Conservation (phyloP, 2,797 vertebrate species). For the Chelon labrosus region DNA sequence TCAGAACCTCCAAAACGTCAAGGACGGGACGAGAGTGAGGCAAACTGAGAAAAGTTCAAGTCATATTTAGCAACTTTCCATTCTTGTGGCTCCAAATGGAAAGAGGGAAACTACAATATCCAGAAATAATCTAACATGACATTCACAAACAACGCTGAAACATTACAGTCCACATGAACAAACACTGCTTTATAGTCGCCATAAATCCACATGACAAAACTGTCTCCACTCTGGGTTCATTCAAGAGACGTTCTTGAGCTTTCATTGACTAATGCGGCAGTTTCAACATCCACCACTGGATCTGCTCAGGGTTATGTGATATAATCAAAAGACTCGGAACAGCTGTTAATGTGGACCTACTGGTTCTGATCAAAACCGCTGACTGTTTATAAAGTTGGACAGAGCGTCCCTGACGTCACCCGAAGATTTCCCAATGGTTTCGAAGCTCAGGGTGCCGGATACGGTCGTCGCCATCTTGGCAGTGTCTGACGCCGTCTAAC, state of each 20-base stretch:
- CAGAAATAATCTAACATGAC: constrained; percentile 58
- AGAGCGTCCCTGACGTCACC: too few relatives aligned
- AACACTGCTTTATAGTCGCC: constrained; percentile 31
- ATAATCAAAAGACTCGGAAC: neutral
- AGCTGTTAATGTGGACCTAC: neutral
- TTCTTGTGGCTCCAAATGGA: constrained; percentile 55
- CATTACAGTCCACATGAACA: constrained; percentile 33
- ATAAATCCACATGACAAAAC: constrained; percentile 27
- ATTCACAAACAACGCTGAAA: constrained; percentile 60
- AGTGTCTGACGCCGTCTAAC: too few relatives aligned
- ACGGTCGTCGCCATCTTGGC: too few relatives aligned
- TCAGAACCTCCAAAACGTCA: constrained; percentile 63
- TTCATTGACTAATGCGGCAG: neutral
- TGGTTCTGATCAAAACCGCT: too few relatives aligned
- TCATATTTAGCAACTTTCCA: constrained; percentile 57
- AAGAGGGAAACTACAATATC: constrained; percentile 41
- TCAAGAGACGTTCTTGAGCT: neutral
- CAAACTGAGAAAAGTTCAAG: constrained; percentile 58
- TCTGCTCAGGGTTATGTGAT: constrained; percentile 6
- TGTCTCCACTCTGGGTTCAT: constrained; percentile 6
- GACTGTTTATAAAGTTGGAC: too few relatives aligned
- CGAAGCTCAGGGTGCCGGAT: too few relatives aligned
- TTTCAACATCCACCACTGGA: neutral
- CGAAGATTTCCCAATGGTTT: too few relatives aligned
- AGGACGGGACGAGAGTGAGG: constrained; percentile 44